Conservation (phyloP, 1,140 invertebrate species). For the Lucilia sericata region DNA sequence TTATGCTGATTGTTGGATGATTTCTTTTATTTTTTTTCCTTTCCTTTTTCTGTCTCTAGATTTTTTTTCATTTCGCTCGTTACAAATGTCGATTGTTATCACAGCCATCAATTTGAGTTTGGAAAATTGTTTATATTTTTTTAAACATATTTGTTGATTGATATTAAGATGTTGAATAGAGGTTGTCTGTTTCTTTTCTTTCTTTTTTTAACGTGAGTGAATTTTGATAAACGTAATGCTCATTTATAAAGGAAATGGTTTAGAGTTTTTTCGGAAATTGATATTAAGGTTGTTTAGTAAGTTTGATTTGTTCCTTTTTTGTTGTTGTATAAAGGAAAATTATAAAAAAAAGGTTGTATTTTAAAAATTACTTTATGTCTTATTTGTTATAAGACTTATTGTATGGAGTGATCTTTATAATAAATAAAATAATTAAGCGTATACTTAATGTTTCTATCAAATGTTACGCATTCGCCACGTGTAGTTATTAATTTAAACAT, state of each 20-base stretch:
- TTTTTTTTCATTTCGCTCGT: neutral
- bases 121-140: slow-evolving; percentile 23
- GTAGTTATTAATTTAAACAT: no score
- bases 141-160: slow-evolving; percentile 30
- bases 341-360: neutral
- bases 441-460: no score
- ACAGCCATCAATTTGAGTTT: slow-evolving; percentile 33
- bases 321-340: no score
- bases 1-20: neutral
- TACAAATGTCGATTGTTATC: slow-evolving; percentile 41
- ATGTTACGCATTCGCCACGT: no score
- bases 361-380: neutral
- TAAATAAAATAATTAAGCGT: no score
- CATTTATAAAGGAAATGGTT: neutral
- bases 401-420: no score
- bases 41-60: neutral
- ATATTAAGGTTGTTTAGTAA: neutral
- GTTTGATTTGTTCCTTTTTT: no score
- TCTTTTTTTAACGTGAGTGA: neutral
- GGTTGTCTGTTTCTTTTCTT: neutral
- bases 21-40: no score
- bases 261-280: neutral
- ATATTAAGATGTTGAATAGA: slow-evolving; percentile 17
- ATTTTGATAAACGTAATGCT: neutral
- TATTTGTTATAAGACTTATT: neutral